phyloP scores from a whole-genome alignment of 2,797 vertebrate genomes.

The Mus caroli region DNA sequence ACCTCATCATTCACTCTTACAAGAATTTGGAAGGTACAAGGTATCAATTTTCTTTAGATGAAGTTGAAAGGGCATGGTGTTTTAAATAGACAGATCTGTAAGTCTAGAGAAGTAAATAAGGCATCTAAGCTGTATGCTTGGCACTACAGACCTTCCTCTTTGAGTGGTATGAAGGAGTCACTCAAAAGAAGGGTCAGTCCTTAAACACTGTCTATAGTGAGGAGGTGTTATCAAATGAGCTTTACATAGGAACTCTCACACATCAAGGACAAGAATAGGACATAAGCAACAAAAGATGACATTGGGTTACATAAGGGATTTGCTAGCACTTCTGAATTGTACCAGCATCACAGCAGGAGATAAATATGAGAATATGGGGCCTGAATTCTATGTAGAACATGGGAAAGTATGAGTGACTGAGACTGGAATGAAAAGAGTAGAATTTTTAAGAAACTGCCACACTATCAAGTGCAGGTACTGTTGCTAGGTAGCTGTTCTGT shows the following conservation, averaged over 20 bases:
- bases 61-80: background rate
- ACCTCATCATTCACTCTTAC: background rate
- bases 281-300: slow-evolving; percentile 8
- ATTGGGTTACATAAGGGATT: background rate
- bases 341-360: background rate
- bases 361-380: background rate
- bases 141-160: background rate
- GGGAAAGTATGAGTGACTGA: background rate
- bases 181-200: slow-evolving; percentile 33
- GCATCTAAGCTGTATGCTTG: background rate
- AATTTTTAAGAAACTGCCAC: background rate
- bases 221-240: background rate
- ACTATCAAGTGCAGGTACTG: background rate
- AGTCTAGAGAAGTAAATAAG: background rate
- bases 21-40: background rate
- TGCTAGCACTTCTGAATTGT: background rate
- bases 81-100: slow-evolving; percentile 39
- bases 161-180: background rate
- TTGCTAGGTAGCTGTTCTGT: background rate
- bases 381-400: background rate
- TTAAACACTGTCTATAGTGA: slow-evolving; percentile 13
- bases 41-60: background rate
- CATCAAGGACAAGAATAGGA: background rate
- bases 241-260: background rate
- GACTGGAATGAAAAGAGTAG: background rate